Conservation (phyloP, 2,888 invertebrate species). For the Rapana venosa region DNA sequence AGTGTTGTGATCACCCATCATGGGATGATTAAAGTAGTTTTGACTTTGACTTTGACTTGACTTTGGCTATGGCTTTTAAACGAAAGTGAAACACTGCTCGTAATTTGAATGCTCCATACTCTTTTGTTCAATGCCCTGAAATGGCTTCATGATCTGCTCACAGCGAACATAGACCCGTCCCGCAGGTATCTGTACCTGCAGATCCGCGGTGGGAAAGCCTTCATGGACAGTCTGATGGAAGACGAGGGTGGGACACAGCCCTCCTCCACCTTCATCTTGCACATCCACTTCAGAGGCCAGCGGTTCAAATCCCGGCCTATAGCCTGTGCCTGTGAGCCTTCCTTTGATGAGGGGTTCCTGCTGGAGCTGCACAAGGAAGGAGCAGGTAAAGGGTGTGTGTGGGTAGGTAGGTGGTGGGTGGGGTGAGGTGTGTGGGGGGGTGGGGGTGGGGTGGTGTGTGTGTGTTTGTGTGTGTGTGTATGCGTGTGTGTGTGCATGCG, state of each 20-base stretch:
- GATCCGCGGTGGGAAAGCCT: slow-evolving; percentile 75
- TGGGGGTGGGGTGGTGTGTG: background rate
- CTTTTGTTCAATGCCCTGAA: too few species aligned
- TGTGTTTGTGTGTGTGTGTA: background rate
- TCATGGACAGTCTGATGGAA: slow-evolving; percentile 76
- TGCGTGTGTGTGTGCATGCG: background rate
- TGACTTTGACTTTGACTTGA: too few species aligned
- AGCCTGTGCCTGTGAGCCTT: slow-evolving; percentile 77
- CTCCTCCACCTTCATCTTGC: slow-evolving; percentile 73
- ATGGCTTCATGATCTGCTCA: slow-evolving; percentile 32
- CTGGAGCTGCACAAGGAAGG: slow-evolving; percentile 75
- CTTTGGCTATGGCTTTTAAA: too few species aligned
- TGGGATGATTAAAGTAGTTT: too few species aligned
- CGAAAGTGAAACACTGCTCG: too few species aligned
- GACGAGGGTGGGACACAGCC: slow-evolving; percentile 66
- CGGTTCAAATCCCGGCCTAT: slow-evolving; percentile 75
- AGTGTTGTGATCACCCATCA: too few species aligned
- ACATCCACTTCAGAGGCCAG: slow-evolving; percentile 76
- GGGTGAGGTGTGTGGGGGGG: background rate
- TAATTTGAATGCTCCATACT: too few species aligned
- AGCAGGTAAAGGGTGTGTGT: slow-evolving; percentile 57
- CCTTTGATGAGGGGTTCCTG: slow-evolving; percentile 76
- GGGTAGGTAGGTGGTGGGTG: background rate
- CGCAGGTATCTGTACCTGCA: slow-evolving; percentile 75
- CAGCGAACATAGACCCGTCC: slow-evolving; percentile 76